These are phyloP conservation scores for Armadillidium nasatum DNA, from an alignment of 1,140 invertebrate species.

Conservation along the genomic window DNA sequence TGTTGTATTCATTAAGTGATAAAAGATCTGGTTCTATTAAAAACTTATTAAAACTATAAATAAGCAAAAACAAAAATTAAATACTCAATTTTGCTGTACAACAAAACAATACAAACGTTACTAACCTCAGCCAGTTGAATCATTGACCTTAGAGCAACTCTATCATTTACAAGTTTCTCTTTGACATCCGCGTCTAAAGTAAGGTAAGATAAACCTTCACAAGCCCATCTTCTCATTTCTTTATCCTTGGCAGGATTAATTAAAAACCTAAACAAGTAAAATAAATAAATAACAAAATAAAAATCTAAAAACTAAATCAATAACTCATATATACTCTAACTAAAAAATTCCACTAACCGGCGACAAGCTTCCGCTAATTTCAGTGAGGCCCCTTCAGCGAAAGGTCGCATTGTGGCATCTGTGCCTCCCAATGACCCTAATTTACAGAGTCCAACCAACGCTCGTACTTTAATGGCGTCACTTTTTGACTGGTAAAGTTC, in stretches of 20 bases:
- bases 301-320: not conserved
- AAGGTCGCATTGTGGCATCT: constrained; percentile 86
- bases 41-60: too few species aligned
- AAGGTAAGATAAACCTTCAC: constrained; percentile 94
- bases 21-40: too few species aligned
- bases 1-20: too few species aligned
- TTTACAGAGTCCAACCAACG: constrained; percentile 93
- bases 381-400: constrained; percentile 89
- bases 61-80: too few species aligned
- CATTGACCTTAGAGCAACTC: constrained; percentile 71
- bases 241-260: constrained; percentile 79
- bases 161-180: constrained; percentile 88
- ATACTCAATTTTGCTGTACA: too few species aligned
- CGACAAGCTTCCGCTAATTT: constrained; percentile 91
- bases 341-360: constrained; percentile 48
- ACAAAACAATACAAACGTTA: not conserved
- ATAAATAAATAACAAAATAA: not conserved
- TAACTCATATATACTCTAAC: not conserved
- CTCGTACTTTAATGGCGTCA: constrained; percentile 80
- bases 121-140: constrained; percentile 71
- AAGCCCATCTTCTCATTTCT: constrained; percentile 90
- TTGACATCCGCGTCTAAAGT: constrained; percentile 98
- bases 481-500: constrained; percentile 86
- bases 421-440: constrained; percentile 91
- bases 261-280: constrained; percentile 62